Conservation (phyloP, 2,113 vertebrate genomes). For the Elgaria multicarinata region DNA sequence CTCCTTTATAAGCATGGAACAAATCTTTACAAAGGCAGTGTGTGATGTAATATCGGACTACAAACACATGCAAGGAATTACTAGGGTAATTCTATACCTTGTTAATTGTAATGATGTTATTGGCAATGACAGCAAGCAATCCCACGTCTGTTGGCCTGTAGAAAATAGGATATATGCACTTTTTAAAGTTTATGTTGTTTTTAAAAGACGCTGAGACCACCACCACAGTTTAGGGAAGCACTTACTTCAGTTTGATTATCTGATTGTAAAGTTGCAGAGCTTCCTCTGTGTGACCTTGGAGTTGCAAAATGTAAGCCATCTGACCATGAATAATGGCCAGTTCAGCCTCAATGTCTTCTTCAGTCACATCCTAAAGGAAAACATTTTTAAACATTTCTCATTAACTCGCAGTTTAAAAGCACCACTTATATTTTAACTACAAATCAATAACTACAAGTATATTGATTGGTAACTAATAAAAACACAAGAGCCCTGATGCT, state of each 20-base stretch:
- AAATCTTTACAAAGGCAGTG: slow-evolving; percentile 21
- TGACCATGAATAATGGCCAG: slow-evolving; percentile 97
- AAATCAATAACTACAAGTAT: neutral
- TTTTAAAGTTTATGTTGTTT: slow-evolving; percentile 82
- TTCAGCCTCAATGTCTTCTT: slow-evolving; percentile 94
- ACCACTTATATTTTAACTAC: neutral
- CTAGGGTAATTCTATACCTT: slow-evolving; percentile 81
- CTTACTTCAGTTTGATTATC: slow-evolving; percentile 98
- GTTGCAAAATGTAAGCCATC: slow-evolving; percentile 96
- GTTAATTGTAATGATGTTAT: slow-evolving; percentile 99
- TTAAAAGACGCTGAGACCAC: slow-evolving; percentile 38
- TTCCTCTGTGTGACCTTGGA: slow-evolving; percentile 91
- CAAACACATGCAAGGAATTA: neutral
- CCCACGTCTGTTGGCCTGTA: slow-evolving; percentile 95
- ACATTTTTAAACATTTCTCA: slow-evolving; percentile 12
- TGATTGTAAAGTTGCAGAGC: slow-evolving; percentile 98
- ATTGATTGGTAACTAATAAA: neutral
- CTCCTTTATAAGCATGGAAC: neutral
- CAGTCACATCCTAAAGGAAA: slow-evolving; percentile 88
- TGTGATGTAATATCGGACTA: neutral
- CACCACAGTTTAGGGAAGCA: slow-evolving; percentile 30
- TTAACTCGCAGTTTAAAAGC: neutral
- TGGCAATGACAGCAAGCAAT: slow-evolving; percentile 96
- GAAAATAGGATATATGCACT: slow-evolving; percentile 45
- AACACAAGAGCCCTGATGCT: too few species aligned